These are phyloP conservation scores for Coptodon bakossiorum DNA, from an alignment of 2,113 vertebrate genomes.

Conservation along the genomic window DNA sequence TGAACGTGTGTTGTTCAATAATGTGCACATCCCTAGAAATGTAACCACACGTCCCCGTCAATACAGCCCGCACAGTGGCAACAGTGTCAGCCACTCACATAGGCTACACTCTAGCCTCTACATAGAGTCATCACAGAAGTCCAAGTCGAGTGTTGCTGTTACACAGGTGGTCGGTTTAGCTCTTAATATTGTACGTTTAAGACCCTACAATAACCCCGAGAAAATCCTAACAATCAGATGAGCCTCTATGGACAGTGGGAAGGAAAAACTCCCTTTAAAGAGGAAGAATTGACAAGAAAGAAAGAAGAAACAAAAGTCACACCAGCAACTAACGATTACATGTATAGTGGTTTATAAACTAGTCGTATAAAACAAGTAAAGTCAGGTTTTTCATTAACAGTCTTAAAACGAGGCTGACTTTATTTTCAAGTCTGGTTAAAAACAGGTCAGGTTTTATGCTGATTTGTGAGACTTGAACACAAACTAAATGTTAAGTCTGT, in stretches of 20 bases:
- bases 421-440: background rate
- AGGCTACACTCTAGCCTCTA: background rate
- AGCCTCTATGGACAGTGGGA: background rate
- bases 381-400: background rate
- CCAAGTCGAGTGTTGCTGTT: background rate
- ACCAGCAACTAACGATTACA: background rate
- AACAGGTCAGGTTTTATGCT: rapidly evolving
- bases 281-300: background rate
- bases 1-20: background rate
- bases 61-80: background rate
- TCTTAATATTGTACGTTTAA: background rate
- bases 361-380: background rate
- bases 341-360: background rate
- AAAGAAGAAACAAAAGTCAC: background rate
- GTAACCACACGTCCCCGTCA: background rate
- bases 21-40: background rate
- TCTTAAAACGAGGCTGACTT: background rate
- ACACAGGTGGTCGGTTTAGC: background rate
- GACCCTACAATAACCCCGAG: rapidly evolving
- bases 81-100: background rate
- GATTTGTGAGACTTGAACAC: background rate
- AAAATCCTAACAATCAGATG: background rate
- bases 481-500: background rate
- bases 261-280: rapidly evolving
- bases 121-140: background rate